A percentile compares a stretch with the other conserved stretches of the same genome.
These are phyloP conservation scores for Bucco capensis DNA, from an alignment of 2,113 vertebrate genomes.

Conservation along the genomic window DNA sequence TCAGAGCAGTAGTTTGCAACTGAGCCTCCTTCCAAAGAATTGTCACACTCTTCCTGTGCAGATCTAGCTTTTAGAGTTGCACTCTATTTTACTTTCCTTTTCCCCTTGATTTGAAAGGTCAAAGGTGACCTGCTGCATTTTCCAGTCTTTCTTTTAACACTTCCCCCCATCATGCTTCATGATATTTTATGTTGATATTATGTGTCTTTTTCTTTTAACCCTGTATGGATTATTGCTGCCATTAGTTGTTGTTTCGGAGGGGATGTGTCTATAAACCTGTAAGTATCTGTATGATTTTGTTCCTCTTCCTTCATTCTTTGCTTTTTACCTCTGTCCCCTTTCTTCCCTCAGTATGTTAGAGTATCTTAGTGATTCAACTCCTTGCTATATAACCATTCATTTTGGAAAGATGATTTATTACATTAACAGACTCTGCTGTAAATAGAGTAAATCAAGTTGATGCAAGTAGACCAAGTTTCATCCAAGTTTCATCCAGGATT, in stretches of 20 bases:
- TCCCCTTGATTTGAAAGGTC: not conserved
- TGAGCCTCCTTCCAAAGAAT: not conserved
- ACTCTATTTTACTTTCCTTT: not conserved
- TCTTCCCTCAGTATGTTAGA: not conserved
- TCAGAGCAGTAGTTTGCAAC: not conserved
- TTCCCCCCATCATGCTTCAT: not conserved
- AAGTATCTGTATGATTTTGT: slow-evolving; percentile 70
- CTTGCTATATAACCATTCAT: not conserved
- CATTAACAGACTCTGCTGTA: not conserved
- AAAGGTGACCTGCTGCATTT: not conserved
- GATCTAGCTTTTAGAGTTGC: not conserved
- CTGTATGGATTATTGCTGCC: slow-evolving; percentile 18
- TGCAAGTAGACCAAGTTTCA: not conserved
- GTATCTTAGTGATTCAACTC: not conserved
- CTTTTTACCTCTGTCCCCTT: not conserved
- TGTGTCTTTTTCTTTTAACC: not conserved
- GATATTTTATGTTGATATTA: slow-evolving; percentile 9
- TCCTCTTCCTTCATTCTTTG: not conserved
- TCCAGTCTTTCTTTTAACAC: not conserved
- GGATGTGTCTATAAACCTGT: slow-evolving; percentile 80
- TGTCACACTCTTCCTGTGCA: not conserved
- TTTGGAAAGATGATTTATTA: not conserved
- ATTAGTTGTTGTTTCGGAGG: slow-evolving; percentile 85
- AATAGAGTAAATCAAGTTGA: not conserved
- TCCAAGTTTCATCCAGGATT: not conserved